Conservation (phyloP, 2,888 invertebrate species). For the Drosophila koepferae region DNA sequence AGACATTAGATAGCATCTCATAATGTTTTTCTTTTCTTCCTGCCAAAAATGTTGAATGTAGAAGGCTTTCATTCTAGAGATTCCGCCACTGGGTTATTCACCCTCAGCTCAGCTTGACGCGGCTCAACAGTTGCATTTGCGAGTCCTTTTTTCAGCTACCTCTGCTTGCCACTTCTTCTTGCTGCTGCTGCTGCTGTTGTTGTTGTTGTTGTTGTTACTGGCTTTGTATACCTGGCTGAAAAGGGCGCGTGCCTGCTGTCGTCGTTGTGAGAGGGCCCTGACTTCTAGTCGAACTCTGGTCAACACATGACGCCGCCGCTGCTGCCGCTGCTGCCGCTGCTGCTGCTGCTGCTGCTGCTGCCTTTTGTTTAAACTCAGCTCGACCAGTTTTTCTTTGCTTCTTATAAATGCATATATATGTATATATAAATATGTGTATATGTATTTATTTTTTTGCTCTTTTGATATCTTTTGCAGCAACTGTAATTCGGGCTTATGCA, state of each 20-base stretch:
- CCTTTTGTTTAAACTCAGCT: conserved; percentile 20
- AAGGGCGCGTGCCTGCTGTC: conserved; percentile 83
- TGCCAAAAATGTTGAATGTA: conserved; percentile 54
- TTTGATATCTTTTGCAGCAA: conserved; percentile 38
- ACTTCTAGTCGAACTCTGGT: conserved; percentile 27
- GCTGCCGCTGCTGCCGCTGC: conserved; percentile 23
- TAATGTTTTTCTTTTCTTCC: conserved; percentile 54
- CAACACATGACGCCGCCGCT: conserved; percentile 68
- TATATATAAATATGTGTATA: not conserved
- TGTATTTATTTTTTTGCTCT: conserved; percentile 5
- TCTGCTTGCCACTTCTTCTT: conserved; percentile 34
- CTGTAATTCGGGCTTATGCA: conserved; percentile 74
- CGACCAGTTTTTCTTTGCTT: conserved; percentile 31
- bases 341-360: conserved; percentile 37
- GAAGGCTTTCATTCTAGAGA: conserved; percentile 54
- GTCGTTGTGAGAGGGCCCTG: conserved; percentile 62
- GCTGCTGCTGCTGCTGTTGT: conserved; percentile 17
- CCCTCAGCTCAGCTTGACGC: conserved; percentile 41
- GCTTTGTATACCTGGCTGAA: conserved; percentile 64
- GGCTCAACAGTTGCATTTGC: conserved; percentile 70
- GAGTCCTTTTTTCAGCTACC: conserved; percentile 48
- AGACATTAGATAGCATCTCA: conserved; percentile 73
- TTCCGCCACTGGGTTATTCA: conserved; percentile 65
- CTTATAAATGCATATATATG: not conserved
- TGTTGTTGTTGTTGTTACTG: conserved; percentile 21